Evolutionary conservation across 2,113 vertebrate species (phyloP), one percentile per base, ranked within the genome.

Genomic region (Elaphurus davidianus): DNA sequence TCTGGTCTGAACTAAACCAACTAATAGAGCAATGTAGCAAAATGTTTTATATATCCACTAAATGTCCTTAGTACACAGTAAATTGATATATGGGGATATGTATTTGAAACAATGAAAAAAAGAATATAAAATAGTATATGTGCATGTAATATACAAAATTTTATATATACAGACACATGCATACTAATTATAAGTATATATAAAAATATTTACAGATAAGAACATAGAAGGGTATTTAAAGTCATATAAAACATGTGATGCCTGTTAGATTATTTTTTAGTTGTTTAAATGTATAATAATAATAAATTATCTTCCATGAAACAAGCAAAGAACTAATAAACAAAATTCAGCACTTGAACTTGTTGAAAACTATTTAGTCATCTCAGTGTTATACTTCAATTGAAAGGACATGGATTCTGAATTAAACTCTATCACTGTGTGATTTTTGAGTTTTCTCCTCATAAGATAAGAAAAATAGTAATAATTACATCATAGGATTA

Each of bases 311-410:
- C 96, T 12, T 84, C 40, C 19, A 47, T 3, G 28, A 91, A 93
- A n/a, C 7, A 96, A 87, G 45, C 9, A n/a, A 15, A 71, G 54
- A 95, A 11, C 12, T 64, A 84, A 96, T 62, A 62, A 96, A 50
- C 6, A 94, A 64, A 91, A 60, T 25, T 82, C 7, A 82, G 12
- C 30, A 13, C 11, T 82, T 60, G 84, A 90, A 74, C 25, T 59
- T 93, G 47, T 54, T 91, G 60, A 91, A 86, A 87, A 74, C 30
- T n/a, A 16, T 78, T 90, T 60, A 78, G 19, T 52, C 6, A 62
- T 91, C 43, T 95, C 16, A 97, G 54, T 96, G 62, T 85, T 84
- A 81, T 50, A 30, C 11, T 57, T 94, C 47, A 92, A 79, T 59
- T 62, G 52, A 87, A 91, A 78, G 67, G 40, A 47, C 3, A 1